Conservation (phyloP, 92 coral and sea anemone species). For the Umimayanthus kanabou region DNA sequence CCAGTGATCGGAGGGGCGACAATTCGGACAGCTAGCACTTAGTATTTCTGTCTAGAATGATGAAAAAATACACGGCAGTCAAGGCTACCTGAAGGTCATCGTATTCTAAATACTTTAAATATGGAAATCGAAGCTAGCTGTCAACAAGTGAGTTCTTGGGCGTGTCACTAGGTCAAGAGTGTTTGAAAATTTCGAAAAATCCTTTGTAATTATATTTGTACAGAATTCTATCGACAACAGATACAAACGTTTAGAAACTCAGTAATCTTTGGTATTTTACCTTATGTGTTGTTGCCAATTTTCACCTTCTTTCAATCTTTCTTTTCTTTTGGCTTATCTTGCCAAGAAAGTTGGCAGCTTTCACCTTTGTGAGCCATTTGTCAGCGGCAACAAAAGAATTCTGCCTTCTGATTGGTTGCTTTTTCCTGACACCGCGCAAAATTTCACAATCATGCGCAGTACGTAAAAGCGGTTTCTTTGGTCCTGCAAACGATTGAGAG, state of each 20-base stretch:
- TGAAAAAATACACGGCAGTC: background rate
- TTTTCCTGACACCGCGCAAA: no score
- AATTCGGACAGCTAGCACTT: constrained; percentile 25
- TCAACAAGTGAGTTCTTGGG: background rate
- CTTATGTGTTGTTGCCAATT: background rate
- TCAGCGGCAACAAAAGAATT: no score
- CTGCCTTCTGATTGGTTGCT: no score
- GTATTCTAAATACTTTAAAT: background rate
- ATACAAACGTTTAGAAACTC: constrained; percentile 3
- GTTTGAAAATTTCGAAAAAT: background rate
- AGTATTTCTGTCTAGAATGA: background rate
- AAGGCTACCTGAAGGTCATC: background rate
- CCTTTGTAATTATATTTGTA: constrained; percentile 17
- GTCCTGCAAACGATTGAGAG: no score
- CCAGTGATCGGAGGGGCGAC: background rate
- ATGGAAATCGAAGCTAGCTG: background rate
- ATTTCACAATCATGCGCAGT: no score
- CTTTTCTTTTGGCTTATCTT: background rate
- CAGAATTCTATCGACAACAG: constrained; percentile 1
- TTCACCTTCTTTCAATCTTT: background rate
- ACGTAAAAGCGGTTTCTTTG: no score
- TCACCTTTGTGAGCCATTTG: no score
- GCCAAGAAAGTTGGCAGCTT: no score
- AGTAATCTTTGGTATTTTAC: constrained; percentile 1
- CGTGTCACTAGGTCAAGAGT: background rate